phyloP scores from a whole-genome alignment of 1,140 invertebrate genomes.

The Cydia splendana region DNA sequence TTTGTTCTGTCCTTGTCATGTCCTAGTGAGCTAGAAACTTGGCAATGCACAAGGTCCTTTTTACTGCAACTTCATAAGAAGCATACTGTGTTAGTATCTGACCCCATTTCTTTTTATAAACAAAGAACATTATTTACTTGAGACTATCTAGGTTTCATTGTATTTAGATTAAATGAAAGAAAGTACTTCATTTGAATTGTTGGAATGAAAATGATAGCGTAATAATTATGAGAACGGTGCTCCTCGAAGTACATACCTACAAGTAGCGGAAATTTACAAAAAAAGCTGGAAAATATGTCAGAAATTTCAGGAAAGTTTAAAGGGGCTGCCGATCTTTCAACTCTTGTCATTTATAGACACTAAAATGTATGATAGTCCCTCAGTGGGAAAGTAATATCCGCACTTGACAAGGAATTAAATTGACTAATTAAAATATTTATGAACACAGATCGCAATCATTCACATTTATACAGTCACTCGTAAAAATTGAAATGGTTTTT shows the following conservation, averaged over 20 bases:
- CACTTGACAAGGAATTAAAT: no score
- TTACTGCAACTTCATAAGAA: slow-evolving; percentile 11
- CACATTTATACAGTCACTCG: not conserved
- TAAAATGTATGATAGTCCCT: no score
- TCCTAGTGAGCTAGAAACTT: slow-evolving; percentile 19
- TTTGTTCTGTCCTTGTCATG: not conserved
- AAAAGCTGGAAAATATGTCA: no score
- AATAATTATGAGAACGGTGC: no score
- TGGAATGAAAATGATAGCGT: not conserved
- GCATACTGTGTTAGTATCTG: slow-evolving; percentile 10
- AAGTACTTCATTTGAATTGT: not conserved
- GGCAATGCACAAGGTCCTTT: slow-evolving; percentile 6
- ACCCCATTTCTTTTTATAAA: slow-evolving; percentile 27
- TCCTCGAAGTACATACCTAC: no score
- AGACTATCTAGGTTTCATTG: not conserved
- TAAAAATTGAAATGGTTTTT: not conserved
- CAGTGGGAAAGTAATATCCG: no score
- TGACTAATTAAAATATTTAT: not conserved
- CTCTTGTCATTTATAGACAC: no score
- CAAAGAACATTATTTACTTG: slow-evolving; percentile 1
- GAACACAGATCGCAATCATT: not conserved
- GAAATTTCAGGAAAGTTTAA: no score
- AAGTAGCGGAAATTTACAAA: no score
- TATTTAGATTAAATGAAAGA: not conserved
- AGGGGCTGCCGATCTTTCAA: no score